These are phyloP conservation scores for Gopherus flavomarginatus DNA, from an alignment of 2,113 vertebrate species.

Conservation along the genomic window DNA sequence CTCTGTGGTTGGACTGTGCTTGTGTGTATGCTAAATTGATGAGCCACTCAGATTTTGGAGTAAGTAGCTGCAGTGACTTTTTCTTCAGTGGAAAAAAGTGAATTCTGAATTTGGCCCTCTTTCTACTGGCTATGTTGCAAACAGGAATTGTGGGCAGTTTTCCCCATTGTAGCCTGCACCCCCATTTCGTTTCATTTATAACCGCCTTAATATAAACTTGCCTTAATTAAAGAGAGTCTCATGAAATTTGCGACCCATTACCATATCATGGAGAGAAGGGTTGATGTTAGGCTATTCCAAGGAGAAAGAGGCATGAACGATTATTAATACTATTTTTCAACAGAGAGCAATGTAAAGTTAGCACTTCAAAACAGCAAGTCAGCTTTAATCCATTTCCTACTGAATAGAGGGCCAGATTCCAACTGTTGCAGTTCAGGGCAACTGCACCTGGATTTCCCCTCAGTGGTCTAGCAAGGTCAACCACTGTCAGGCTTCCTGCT, in stretches of 20 bases:
- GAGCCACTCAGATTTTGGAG: background rate
- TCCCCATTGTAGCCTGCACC: background rate
- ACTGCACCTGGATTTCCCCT: background rate
- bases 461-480: background rate
- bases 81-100: background rate
- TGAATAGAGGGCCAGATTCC: background rate
- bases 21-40: background rate
- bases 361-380: background rate
- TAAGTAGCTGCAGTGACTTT: background rate
- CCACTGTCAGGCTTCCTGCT: background rate
- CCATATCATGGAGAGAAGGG: background rate
- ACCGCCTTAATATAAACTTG: background rate
- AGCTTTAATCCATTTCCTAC: background rate
- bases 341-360: background rate
- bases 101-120: background rate
- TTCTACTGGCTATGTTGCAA: background rate
- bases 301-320: background rate
- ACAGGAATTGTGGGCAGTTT: background rate
- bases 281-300: background rate
- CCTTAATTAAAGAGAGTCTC: background rate
- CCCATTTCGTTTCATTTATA: background rate
- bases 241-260: background rate
- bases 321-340: background rate
- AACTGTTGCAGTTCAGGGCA: background rate
- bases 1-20: background rate